Base-by-base conservation (phyloP, 2,113 vertebrate species). In the Oxyura jamaicensis region DNA sequence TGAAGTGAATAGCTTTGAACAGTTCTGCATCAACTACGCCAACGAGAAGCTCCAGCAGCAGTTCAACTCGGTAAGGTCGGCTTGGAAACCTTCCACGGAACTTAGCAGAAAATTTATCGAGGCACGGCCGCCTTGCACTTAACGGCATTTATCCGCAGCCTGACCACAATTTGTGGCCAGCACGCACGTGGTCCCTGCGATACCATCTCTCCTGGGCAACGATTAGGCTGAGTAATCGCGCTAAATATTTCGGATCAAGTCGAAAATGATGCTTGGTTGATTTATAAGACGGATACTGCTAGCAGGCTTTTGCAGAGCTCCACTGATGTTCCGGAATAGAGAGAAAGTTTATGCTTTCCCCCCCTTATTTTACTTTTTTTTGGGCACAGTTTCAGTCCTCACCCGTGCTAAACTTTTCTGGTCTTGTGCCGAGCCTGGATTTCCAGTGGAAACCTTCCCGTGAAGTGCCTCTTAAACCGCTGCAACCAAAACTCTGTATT, bases 21-120 rank as follows among this genome's bases (percentile, higher is more conserved):
- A 99, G 97, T 99, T 99, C 90, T 99, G 99, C 96, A 99, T 99
- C 97, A 99, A 99, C 98, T 99, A 99, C 0, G 99, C 99, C 88
- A 99, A 99, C 1, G 99, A 99, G 91, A 99, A 99, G 72, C 98
- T 99, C 33, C 99, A 99, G 97, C 99, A 99, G 96, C 99, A 99
- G 97, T 99, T 99, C 96, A 99, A 99, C 97, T 99, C 93, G 95
- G 99, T 99, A 97, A 97, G 98, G 86, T 75, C 56, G 36, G 31
- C 53, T 77, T 76, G 86, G 86, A 77, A 80, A 35, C 0, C 0
- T 83, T 66, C 88, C 69, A 22, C 11, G 12, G 39, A 81, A 62
- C 19, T 6, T 10, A 9, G 62, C 20, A 33, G 65, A 52, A 60
- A 56, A 15, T 5, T 4, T 4, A 5, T 13, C 10, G 3, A n/a